Conservation (phyloP, 2,888 invertebrate genomes). For the Mellilla xanthometata region DNA sequence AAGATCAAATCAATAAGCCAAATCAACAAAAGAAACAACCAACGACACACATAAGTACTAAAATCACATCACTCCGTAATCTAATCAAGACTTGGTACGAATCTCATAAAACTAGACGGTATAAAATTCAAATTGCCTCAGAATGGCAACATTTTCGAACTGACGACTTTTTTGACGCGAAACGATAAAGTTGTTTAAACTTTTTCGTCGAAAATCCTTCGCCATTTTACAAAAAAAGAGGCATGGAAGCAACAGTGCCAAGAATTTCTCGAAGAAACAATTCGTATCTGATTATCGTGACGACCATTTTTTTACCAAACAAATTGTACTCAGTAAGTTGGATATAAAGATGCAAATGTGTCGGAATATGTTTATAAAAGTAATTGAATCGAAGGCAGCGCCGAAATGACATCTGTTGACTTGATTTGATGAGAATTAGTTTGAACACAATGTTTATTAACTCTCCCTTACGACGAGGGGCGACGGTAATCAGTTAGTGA, state of each 20-base stretch:
- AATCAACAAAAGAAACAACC: background rate
- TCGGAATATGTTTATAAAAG: conserved; percentile 68
- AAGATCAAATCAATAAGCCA: background rate
- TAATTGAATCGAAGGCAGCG: conserved; percentile 63
- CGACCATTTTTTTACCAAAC: background rate
- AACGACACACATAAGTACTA: background rate
- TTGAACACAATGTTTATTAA: background rate
- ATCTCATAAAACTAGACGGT: conserved; percentile 20
- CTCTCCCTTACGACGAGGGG: conserved; percentile 2
- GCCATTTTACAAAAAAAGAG: background rate
- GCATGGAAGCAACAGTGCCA: no score
- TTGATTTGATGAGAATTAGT: conserved; percentile 56
- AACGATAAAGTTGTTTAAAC: conserved; percentile 30
- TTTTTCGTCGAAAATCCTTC: conserved; percentile 13
- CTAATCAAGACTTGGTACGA: conserved; percentile 14
- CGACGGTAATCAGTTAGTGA: background rate
- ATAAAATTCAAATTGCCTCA: conserved; percentile 18
- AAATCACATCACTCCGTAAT: conserved; percentile 6
- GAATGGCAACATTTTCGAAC: background rate
- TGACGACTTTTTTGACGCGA: conserved; percentile 1
- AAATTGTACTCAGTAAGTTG: background rate
- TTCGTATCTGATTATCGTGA: no score
- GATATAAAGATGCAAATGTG: conserved; percentile 66
- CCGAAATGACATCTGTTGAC: conserved; percentile 59
- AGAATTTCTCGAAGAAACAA: no score